Evolutionary conservation across 2,888 invertebrate genomes (phyloP).

Genomic region (Orthosia gothica): DNA sequence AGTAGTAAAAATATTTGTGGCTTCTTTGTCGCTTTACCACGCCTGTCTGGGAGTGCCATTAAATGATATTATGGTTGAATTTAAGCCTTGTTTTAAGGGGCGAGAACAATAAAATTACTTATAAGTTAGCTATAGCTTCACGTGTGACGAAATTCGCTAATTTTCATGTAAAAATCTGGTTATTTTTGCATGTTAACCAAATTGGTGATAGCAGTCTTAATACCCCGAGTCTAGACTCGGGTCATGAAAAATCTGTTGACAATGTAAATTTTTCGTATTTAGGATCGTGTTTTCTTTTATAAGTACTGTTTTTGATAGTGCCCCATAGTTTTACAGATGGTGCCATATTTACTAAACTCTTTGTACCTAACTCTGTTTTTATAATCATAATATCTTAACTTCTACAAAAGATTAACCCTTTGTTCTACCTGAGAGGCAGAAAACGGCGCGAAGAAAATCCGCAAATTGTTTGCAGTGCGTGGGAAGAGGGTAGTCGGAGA

Average conservation of each 20-base stretch:
- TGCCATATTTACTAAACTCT: slow-evolving; percentile 43
- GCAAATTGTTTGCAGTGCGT: slow-evolving; percentile 27
- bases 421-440: slow-evolving; percentile 5
- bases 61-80: background rate
- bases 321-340: slow-evolving; percentile 31
- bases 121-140: slow-evolving; percentile 33
- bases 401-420: slow-evolving; percentile 6
- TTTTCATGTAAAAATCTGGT: slow-evolving; percentile 36
- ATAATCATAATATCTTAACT: background rate
- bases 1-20: background rate
- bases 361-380: slow-evolving; percentile 16
- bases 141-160: slow-evolving; percentile 24
- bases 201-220: slow-evolving; percentile 1
- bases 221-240: background rate
- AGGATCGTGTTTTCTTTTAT: slow-evolving; percentile 30
- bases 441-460: background rate
- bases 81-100: slow-evolving; percentile 20
- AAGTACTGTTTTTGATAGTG: slow-evolving; percentile 21
- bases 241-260: slow-evolving; percentile 25
- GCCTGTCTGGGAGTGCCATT: background rate
- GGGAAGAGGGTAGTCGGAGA: slow-evolving; percentile 5
- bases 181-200: slow-evolving; percentile 34
- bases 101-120: slow-evolving; percentile 20
- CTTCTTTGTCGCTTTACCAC: background rate
- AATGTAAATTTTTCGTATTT: slow-evolving; percentile 22